A percentile compares a stretch with the other conserved stretches of the same genome.
Evolutionary conservation across 53 echinoderm and acorn worm genomes (phyloP).

Genomic region (Astropecten irregularis): DNA sequence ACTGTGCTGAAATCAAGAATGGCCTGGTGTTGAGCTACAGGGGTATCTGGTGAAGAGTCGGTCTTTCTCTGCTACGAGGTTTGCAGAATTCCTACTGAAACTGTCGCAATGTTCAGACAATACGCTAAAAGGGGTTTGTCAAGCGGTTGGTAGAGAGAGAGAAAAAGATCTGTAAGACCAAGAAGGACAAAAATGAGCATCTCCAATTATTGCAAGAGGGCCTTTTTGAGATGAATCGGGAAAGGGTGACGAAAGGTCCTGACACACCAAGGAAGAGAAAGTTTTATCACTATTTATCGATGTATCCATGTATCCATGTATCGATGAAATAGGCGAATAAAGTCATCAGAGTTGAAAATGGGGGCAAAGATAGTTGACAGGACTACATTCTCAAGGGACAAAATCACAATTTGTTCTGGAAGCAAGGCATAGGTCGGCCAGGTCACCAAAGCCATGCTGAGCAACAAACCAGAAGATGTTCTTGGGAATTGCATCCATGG

Average conservation of each 20-base stretch:
- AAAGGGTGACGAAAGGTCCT: not conserved
- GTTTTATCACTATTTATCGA: not conserved
- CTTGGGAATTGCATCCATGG: constrained; percentile 61
- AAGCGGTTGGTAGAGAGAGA: constrained; percentile 16
- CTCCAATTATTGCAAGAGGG: constrained; percentile 4
- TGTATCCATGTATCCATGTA: constrained; percentile 32
- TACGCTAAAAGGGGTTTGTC: not conserved
- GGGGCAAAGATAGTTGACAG: constrained; percentile 25
- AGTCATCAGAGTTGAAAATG: constrained; percentile 38
- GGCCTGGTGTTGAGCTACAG: constrained; percentile 26
- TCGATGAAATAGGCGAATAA: constrained; percentile 17
- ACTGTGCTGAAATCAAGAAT: not conserved
- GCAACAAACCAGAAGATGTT: constrained; percentile 22
- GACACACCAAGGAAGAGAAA: constrained; percentile 43
- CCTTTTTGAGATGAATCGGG: not conserved
- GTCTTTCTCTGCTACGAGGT: not conserved
- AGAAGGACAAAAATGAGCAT: not conserved
- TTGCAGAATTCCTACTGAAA: not conserved
- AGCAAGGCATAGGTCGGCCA: constrained; percentile 46
- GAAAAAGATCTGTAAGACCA: not conserved
- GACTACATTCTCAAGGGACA: constrained; percentile 4
- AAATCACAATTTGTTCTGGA: constrained; percentile 36
- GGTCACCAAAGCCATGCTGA: constrained; percentile 48
- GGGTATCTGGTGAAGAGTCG: constrained; percentile 7
- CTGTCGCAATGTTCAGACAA: constrained; percentile 1